Conservation (phyloP, 1,140 invertebrate species). For the Drosophila erecta region DNA sequence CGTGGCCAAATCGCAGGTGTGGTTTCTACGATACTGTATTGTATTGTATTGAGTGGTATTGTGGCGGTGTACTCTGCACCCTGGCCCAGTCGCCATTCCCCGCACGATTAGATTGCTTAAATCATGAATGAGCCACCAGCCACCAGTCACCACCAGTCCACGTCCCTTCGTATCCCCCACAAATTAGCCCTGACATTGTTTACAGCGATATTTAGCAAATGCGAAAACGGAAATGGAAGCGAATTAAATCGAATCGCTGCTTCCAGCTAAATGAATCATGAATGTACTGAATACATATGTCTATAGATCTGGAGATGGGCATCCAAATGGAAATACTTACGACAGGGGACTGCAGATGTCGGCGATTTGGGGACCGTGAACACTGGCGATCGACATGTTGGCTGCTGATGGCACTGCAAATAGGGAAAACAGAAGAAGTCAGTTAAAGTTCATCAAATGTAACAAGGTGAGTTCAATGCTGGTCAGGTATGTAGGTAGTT, state of each 20-base stretch:
- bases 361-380: slow-evolving; percentile 82
- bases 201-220: slow-evolving; percentile 54
- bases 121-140: slow-evolving; percentile 60
- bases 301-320: slow-evolving; percentile 30
- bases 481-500: slow-evolving; percentile 58
- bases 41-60: slow-evolving; percentile 19
- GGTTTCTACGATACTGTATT: slow-evolving; percentile 10
- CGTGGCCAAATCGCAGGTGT: slow-evolving; percentile 47
- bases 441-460: slow-evolving; percentile 49
- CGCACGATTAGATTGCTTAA: slow-evolving; percentile 68
- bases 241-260: slow-evolving; percentile 10
- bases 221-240: slow-evolving; percentile 64
- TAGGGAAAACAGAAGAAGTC: slow-evolving; percentile 25
- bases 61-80: slow-evolving; percentile 64
- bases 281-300: slow-evolving; percentile 25
- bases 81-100: slow-evolving; percentile 4
- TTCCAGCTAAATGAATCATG: slow-evolving; percentile 65
- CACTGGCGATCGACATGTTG: slow-evolving; percentile 84
- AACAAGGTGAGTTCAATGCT: slow-evolving; percentile 46
- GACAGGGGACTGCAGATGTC: slow-evolving; percentile 81
- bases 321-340: slow-evolving; percentile 67
- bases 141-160: not conserved
- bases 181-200: slow-evolving; percentile 69
- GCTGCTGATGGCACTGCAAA: slow-evolving; percentile 75
- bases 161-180: not conserved